Base-by-base conservation (phyloP, 2,113 vertebrate species). In the Takifugu bimaculatus region DNA sequence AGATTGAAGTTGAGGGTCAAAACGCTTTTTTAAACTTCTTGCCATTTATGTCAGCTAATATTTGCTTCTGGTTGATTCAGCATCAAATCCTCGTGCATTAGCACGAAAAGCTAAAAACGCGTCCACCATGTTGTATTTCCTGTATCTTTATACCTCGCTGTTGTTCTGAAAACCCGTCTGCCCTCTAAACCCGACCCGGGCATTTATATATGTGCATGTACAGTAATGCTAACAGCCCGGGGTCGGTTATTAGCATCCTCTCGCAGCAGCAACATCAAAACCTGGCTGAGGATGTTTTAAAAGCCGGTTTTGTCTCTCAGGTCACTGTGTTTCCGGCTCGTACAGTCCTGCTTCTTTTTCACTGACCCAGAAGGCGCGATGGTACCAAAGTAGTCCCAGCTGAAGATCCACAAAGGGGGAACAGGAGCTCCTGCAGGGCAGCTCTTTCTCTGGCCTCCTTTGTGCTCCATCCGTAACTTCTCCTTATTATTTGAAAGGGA, bases 301-400 rank as follows among this genome's bases (percentile, higher is more conserved):
- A 32, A 6, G 29, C 5, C 29, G 29, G 53, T 51, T 42, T 27
- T 5, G 6, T 39, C 12, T 15, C 39, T 50, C 13, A 4, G 20
- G 49, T 48, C 26, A 5, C 35, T 52, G 28, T 67, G 9, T 58
- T 26, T 75, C 20, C 10, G 14, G 48, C 43, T 32, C 35, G 7
- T 25, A 43, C 57, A 58, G 60, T 55, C 20, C 48, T 11, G 49
- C 53, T 52, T 48, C 45, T 53, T 80, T 61, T 26, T 65, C 61
- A 54, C 55, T 54, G 70, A 66, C 73, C 74, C 76, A 32, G 6
- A 55, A 85, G 74, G 63, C 66, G 66, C 54, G 63, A 65, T 35
- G 27, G 63, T 15, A 62, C 69, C 72, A 68, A 88, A 90, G 88
- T 90, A 88, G 81, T 63, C 67, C 43, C 57, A 58, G 58, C 63